These are phyloP conservation scores for Synanceia verrucosa DNA, from an alignment of 2,797 vertebrate species.

Conservation along the genomic window DNA sequence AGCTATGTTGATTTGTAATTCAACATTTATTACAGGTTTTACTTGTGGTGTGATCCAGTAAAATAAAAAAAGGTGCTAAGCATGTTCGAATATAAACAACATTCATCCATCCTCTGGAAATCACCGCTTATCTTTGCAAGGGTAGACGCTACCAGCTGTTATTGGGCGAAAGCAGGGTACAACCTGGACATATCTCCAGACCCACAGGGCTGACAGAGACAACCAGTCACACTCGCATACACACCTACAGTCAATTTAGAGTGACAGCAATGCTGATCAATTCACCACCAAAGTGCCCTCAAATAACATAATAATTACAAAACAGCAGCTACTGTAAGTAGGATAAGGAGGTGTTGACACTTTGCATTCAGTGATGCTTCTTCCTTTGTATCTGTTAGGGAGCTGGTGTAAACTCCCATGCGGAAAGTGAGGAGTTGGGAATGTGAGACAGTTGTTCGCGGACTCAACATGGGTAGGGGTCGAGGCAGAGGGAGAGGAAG, in stretches of 20 bases:
- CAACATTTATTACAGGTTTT: not conserved
- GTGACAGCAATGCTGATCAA: too few species aligned
- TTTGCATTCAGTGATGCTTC: not conserved
- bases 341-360: not conserved
- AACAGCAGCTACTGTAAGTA: not conserved
- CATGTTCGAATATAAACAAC: not conserved
- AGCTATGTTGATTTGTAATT: not conserved
- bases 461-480: slow-evolving; percentile 78
- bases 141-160: too few species aligned
- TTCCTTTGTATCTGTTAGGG: slow-evolving; percentile 36
- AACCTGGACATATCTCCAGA: too few species aligned
- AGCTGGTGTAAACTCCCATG: slow-evolving; percentile 81
- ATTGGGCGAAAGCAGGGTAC: too few species aligned
- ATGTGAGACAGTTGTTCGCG: slow-evolving; percentile 80
- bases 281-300: too few species aligned
- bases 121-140: too few species aligned
- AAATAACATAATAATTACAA: not conserved
- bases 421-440: slow-evolving; percentile 87
- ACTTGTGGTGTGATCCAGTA: not conserved
- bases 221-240: too few species aligned
- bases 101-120: too few species aligned
- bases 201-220: too few species aligned
- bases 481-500: slow-evolving; percentile 84
- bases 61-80: too few species aligned
- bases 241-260: too few species aligned